Evolutionary conservation across 2,113 vertebrate genomes (phyloP), one percentile per base, ranked within the genome.

Genomic region (Arenaria interpres): DNA sequence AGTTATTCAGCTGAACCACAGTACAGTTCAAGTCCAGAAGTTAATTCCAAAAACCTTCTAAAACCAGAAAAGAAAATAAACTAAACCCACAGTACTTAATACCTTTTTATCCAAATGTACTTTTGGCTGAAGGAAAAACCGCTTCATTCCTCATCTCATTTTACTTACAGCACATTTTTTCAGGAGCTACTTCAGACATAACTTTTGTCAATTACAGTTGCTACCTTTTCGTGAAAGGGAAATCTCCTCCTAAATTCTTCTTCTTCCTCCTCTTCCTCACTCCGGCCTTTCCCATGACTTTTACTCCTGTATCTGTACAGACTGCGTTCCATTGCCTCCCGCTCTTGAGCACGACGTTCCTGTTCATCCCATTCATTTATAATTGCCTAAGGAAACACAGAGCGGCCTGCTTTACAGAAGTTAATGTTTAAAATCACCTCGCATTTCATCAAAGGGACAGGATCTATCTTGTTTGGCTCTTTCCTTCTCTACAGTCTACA

Each of bases 311-410:
- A 99, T 76, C 98, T 98, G 94, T 99, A 99, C 76, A 99, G 93
- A 87, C 98, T 99, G 67, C 41, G 98, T 85, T 99, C 98, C 95
- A 97, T 96, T 82, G 99, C 97, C 69, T 99, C 98, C 74, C 39
- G 97, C 94, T 99, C 99, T 63, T 98, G 98, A 30, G 96, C 97
- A 53, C 64, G 81, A 32, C 97, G 97, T 63, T 99, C 99, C 97
- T 99, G 99, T 32, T 99, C 99, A 56, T 99, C 99, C 99, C 99
- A 99, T 53, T 99, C 99, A 53, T 99, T 99, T 94, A 99, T 97
- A 93, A 99, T 97, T 30, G 98, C 98, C 98, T 99, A 60, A 39
- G 73, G 93, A 94, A 94, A 56, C 50, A 95, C 88, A 93, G 24
- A 96, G 96, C 97, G 98, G 53, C 46, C 32, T 6, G 5, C 24